Conservation (phyloP, 2,888 invertebrate species). For the Nesidiocoris tenuis region DNA sequence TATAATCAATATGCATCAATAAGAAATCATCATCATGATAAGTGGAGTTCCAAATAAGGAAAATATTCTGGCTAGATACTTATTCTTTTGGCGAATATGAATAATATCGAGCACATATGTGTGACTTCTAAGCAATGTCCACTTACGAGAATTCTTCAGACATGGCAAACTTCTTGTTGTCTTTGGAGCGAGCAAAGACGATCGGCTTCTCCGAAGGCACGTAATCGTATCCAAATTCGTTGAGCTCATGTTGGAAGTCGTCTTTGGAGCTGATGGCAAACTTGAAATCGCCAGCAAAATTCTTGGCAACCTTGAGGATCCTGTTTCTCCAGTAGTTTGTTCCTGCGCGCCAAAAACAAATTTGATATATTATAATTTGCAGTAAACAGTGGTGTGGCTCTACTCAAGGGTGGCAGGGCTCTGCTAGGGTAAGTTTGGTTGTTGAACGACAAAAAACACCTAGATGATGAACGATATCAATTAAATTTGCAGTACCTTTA, state of each 20-base stretch:
- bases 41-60: no score
- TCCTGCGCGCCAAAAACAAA: slow-evolving; percentile 56
- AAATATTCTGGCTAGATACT: no score
- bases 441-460: no score
- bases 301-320: slow-evolving; percentile 83
- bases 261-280: slow-evolving; percentile 92
- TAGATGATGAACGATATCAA: no score
- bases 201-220: slow-evolving; percentile 86
- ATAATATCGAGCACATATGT: no score
- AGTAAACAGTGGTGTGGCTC: slow-evolving; percentile 1
- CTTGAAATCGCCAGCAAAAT: slow-evolving; percentile 64
- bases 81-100: no score
- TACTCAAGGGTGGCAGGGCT: no score
- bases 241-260: slow-evolving; percentile 91
- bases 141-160: slow-evolving; percentile 83
- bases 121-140: no score
- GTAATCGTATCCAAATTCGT: slow-evolving; percentile 89
- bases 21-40: no score
- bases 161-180: slow-evolving; percentile 87
- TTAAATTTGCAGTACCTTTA: slow-evolving; percentile 76
- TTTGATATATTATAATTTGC: neutral
- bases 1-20: no score
- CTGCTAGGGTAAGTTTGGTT: no score
- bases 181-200: slow-evolving; percentile 76
- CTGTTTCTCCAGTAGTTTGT: slow-evolving; percentile 99